Percentiles rank a stretch among this genome's conserved stretches.
Conservation (phyloP, 2,888 invertebrate genomes). For the Nomada flava region DNA sequence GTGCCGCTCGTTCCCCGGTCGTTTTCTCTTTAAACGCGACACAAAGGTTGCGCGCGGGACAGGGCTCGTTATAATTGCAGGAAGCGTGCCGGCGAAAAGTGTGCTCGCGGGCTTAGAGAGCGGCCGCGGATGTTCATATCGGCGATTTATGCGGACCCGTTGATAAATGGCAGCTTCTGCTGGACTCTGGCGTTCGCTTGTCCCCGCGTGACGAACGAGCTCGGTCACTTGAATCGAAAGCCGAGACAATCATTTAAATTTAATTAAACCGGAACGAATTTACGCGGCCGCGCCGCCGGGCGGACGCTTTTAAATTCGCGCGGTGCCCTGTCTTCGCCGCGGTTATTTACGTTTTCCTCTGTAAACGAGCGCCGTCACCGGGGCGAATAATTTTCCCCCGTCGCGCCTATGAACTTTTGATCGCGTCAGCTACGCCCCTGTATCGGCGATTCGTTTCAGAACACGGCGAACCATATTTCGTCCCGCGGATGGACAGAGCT, state of each 20-base stretch:
- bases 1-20: constrained; percentile 13
- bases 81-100: constrained; percentile 49
- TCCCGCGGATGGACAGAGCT: not conserved
- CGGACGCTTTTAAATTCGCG: constrained; percentile 57
- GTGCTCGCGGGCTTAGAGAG: constrained; percentile 19
- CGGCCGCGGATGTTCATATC: constrained; percentile 56
- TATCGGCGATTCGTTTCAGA: not conserved
- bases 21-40: constrained; percentile 19
- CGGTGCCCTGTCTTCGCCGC: constrained; percentile 33
- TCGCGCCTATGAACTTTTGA: not conserved
- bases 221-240: constrained; percentile 60
- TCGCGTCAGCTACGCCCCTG: not conserved
- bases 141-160: constrained; percentile 61
- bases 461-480: not conserved
- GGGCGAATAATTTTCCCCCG: not conserved
- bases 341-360: constrained; percentile 49
- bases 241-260: constrained; percentile 64
- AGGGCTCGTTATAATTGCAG: constrained; percentile 55
- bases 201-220: constrained; percentile 54
- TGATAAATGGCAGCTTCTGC: constrained; percentile 60
- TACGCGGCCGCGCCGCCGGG: constrained; percentile 38
- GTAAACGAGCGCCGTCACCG: constrained; percentile 9
- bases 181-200: constrained; percentile 44
- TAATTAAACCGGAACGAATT: constrained; percentile 63
- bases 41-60: constrained; percentile 24